These are phyloP conservation scores for Ellobius talpinus DNA, from an alignment of 2,113 vertebrate species.

Conservation along the genomic window DNA sequence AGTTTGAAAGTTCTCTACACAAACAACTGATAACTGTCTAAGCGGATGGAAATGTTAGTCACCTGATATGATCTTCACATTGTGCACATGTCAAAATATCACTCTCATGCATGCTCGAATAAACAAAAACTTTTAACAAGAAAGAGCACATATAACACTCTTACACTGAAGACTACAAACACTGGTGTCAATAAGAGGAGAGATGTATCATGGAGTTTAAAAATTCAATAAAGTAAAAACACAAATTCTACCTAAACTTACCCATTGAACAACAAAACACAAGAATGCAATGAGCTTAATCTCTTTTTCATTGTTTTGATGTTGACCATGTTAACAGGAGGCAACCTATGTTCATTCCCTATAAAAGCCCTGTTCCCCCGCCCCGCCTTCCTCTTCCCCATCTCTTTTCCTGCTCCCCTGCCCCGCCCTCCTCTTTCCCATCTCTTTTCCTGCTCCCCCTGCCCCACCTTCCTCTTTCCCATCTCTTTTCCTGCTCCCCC, in stretches of 20 bases:
- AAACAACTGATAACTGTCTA: not conserved
- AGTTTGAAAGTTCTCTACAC: not conserved
- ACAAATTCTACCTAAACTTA: not conserved
- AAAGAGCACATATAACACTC: not conserved
- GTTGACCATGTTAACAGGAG: not conserved
- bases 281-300: not conserved
- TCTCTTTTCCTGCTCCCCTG: rapidly evolving
- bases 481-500: rapidly evolving
- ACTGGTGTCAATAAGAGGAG: not conserved
- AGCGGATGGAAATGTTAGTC: not conserved
- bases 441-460: rapidly evolving
- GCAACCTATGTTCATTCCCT: not conserved
- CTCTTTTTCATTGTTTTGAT: not conserved
- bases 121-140: not conserved
- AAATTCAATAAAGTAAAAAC: not conserved
- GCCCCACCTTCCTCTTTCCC: not conserved
- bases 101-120: too few relatives aligned
- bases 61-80: not conserved
- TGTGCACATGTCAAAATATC: too few relatives aligned
- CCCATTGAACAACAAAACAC: not conserved
- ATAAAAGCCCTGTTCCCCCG: not conserved
- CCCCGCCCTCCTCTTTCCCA: not conserved
- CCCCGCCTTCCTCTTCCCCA: not conserved
- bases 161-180: not conserved
- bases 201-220: not conserved